Evolutionary conservation across 2,113 vertebrate genomes (phyloP), one percentile per base, ranked within the genome.

Genomic region (Argyrosomus japonicus): DNA sequence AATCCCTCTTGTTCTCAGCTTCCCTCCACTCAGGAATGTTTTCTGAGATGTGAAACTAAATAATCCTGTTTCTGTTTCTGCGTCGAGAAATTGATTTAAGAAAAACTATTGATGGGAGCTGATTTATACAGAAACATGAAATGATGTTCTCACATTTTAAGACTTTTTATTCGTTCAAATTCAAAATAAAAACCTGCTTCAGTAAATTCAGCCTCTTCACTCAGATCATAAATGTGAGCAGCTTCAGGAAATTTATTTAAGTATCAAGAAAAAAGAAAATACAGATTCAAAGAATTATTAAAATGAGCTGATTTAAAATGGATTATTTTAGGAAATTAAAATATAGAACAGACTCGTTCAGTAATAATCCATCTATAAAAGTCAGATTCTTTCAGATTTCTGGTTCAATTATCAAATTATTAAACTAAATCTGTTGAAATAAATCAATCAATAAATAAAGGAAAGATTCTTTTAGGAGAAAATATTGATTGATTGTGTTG

Each of bases 1-100:
- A 85, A 88, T 89, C 89, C 82, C 73, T 78, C 79, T 78, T 77
- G 77, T 83, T 88, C 76, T 85, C 72, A 48, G 79, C 83, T 76
- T 76, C 75, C 70, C 72, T 82, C 23, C 3, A 25, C 79, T 64
- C 68, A 62, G 77, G 71, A 76, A 71, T 67, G 48, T 74, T 87
- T 68, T 80, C 67, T 80, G 60, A 79, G 74, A 83, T 32, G 67
- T 57, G 8, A 60, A 74, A 57, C 27, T 15, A 43, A 77, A 81
- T 77, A 84, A 84, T 84, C 77, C 73, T 47, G 81, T 67, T 51
- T 73, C 77, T 81, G 67, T 62, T 17, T 53, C 68, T 29, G 73
- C 57, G 71, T 71, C 60, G 2, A 51, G 54, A 72, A 62, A 68
- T 53, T 4, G 14, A 60, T 13, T 57, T 40, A 21, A 40, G 51